Conservation (phyloP, 1,140 invertebrate genomes). For the Eupristina koningsbergeri region DNA sequence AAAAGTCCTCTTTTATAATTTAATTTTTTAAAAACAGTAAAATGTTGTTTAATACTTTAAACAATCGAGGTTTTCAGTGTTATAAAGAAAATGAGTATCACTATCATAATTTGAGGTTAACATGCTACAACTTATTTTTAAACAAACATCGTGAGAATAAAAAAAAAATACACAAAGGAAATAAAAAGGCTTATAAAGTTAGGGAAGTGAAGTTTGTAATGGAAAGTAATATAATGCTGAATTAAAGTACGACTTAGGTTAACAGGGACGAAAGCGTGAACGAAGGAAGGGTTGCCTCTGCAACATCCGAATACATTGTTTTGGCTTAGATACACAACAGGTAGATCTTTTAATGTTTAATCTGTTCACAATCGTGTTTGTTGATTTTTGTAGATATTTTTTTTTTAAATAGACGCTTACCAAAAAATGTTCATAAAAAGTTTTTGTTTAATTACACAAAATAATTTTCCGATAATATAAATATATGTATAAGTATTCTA, state of each 20-base stretch:
- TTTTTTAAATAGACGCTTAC: too few species aligned
- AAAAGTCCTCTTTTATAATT: too few species aligned
- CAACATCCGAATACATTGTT: slow-evolving; percentile 20
- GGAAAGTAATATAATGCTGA: slow-evolving; percentile 60
- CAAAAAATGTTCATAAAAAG: too few species aligned
- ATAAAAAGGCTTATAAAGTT: slow-evolving; percentile 10
- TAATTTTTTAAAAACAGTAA: too few species aligned
- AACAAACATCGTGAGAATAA: not conserved
- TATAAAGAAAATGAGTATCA: too few species aligned
- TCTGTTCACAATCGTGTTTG: not conserved
- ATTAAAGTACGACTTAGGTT: slow-evolving; percentile 54
- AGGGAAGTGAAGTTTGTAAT: slow-evolving; percentile 58
- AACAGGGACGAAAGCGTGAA: slow-evolving; percentile 53
- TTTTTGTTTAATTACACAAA: too few species aligned
- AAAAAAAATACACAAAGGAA: not conserved
- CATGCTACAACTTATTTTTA: too few species aligned
- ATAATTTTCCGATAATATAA: too few species aligned
- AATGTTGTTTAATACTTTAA: too few species aligned
- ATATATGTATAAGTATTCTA: too few species aligned
- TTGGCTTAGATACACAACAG: not conserved
- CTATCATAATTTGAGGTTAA: too few species aligned
- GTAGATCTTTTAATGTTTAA: slow-evolving; percentile 13
- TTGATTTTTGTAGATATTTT: slow-evolving; percentile 11
- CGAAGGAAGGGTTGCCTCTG: slow-evolving; percentile 40
- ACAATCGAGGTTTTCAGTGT: too few species aligned